phyloP scores from a whole-genome alignment of 2,797 vertebrate species.

The Danio kyathit region DNA sequence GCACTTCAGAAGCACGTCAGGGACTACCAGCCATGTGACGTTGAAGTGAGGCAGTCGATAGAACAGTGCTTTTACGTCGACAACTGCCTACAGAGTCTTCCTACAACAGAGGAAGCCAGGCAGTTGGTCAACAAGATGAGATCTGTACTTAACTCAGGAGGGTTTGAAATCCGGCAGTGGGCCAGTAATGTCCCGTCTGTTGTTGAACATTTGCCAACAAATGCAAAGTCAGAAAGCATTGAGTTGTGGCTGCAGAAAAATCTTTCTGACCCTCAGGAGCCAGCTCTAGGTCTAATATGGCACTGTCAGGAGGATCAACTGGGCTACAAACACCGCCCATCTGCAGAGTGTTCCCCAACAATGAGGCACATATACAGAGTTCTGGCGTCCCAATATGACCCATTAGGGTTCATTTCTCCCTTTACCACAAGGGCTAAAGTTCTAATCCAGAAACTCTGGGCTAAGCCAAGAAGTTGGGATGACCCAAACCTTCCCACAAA shows the following conservation, averaged over 20 bases:
- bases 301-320: slow-evolving; percentile 29
- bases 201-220: not conserved
- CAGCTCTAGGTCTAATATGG: slow-evolving; percentile 24
- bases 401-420: not conserved
- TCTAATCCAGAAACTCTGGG: not conserved
- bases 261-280: slow-evolving; percentile 9
- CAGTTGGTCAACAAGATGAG: not conserved
- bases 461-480: too few species aligned
- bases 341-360: not conserved
- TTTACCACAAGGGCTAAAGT: not conserved
- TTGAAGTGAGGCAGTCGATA: not conserved
- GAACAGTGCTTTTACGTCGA: slow-evolving; percentile 36
- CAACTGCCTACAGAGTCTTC: slow-evolving; percentile 32
- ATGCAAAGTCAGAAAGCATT: not conserved
- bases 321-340: not conserved
- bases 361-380: not conserved
- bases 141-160: not conserved
- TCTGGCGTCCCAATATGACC: not conserved
- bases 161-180: slow-evolving; percentile 38
- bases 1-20: not conserved
- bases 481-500: too few species aligned
- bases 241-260: slow-evolving; percentile 10
- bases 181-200: slow-evolving; percentile 30
- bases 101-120: not conserved
- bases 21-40: not conserved